These are phyloP conservation scores for Leptinotarsa defecta DNA, from an alignment of 1,140 invertebrate species.

Conservation along the genomic window DNA sequence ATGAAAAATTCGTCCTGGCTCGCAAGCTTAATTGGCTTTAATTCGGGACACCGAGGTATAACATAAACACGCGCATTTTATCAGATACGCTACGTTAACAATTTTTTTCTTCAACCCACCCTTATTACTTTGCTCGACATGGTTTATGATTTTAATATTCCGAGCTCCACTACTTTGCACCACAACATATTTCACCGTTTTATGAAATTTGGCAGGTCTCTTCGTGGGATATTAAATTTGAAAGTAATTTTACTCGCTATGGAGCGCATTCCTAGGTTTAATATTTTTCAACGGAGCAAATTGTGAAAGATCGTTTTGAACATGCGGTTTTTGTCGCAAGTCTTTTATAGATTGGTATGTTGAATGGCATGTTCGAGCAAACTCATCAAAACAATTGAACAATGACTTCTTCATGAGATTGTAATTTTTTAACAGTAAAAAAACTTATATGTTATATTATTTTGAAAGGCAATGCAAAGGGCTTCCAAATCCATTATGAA, in stretches of 20 bases:
- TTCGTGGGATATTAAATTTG: conserved; percentile 1
- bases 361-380: neutral
- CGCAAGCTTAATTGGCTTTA: neutral
- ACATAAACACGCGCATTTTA: neutral
- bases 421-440: no score
- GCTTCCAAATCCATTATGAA: no score
- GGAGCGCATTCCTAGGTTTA: neutral
- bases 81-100: neutral
- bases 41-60: neutral
- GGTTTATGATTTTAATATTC: conserved; percentile 9
- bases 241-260: neutral
- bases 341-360: neutral
- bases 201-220: conserved; percentile 3
- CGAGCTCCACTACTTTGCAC: conserved; percentile 2
- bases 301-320: neutral
- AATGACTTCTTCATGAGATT: no score
- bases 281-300: neutral
- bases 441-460: no score
- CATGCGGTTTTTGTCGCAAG: neutral
- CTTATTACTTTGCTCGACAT: conserved; percentile 2
- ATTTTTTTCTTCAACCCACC: neutral
- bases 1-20: neutral
- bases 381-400: no score
- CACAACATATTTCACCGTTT: conserved; percentile 6
- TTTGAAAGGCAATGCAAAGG: no score